Evolutionary conservation across 2,888 invertebrate genomes (phyloP).

Genomic region (Drosophila mimica): DNA sequence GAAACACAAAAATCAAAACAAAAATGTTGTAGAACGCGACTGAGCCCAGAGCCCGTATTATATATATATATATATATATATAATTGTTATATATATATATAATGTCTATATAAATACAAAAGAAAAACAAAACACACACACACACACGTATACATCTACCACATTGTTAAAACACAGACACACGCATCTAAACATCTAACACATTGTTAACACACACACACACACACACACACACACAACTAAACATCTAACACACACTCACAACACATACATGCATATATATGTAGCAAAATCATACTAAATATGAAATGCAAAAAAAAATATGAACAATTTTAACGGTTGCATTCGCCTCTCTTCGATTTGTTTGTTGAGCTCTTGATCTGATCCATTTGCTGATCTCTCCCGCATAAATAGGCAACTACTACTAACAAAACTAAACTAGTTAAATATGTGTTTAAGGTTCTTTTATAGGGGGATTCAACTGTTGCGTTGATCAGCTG

Average conservation of each 20-base stretch:
- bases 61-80: background rate
- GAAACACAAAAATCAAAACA: slow-evolving; percentile 23
- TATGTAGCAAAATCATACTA: slow-evolving; percentile 14
- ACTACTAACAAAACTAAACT: slow-evolving; percentile 45
- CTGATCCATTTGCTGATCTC: slow-evolving; percentile 50
- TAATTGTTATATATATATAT: background rate
- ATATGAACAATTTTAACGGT: slow-evolving; percentile 18
- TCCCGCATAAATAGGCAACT: slow-evolving; percentile 34
- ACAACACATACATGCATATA: slow-evolving; percentile 16
- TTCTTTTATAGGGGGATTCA: slow-evolving; percentile 12
- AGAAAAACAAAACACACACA: slow-evolving; percentile 9
- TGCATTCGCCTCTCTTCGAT: slow-evolving; percentile 29
- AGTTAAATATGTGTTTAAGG: slow-evolving; percentile 19
- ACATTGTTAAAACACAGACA: background rate
- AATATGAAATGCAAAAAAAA: background rate
- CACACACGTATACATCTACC: slow-evolving; percentile 8
- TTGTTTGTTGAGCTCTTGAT: slow-evolving; percentile 45
- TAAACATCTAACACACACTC: slow-evolving; percentile 18
- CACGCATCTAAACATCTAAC: slow-evolving; percentile 17
- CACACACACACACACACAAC: slow-evolving; percentile 7
- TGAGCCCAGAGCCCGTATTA: slow-evolving; percentile 55
- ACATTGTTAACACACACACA: background rate
- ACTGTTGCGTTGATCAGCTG: slow-evolving; percentile 10
- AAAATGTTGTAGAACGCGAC: slow-evolving; percentile 54
- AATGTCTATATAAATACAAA: slow-evolving; percentile 30